Conservation (phyloP, 2,888 invertebrate species). For the Thereva nobilitata region DNA sequence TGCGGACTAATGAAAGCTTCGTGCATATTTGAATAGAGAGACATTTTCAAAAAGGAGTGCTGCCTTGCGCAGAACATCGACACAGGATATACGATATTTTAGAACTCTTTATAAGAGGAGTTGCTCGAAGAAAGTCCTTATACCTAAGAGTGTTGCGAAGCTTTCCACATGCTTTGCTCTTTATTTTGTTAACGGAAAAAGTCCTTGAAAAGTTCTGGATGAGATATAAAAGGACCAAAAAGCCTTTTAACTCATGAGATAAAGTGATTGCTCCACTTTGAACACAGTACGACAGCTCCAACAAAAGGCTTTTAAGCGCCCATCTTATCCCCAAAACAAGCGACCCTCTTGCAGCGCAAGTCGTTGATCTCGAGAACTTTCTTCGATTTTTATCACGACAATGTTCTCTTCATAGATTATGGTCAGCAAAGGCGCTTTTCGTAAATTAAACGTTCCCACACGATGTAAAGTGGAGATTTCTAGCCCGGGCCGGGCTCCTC, state of each 20-base stretch:
- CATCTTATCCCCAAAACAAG: slow-evolving; percentile 34
- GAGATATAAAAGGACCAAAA: slow-evolving; percentile 32
- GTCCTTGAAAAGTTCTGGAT: slow-evolving; percentile 26
- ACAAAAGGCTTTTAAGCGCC: slow-evolving; percentile 35
- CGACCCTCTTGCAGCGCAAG: slow-evolving; percentile 34
- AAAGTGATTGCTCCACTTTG: slow-evolving; percentile 35
- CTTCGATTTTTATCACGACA: slow-evolving; percentile 35
- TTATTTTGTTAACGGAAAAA: background rate
- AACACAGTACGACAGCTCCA: slow-evolving; percentile 35
- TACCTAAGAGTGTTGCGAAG: background rate
- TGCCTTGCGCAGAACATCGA: slow-evolving; percentile 2
- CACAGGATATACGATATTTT: too few relatives aligned
- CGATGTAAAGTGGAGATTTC: slow-evolving; percentile 23
- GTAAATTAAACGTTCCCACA: slow-evolving; percentile 33
- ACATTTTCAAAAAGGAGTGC: slow-evolving; percentile 7
- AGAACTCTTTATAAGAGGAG: too few relatives aligned
- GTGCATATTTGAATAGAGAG: slow-evolving; percentile 6
- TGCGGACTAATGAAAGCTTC: slow-evolving; percentile 1
- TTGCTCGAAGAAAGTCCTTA: too few relatives aligned
- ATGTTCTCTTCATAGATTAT: slow-evolving; percentile 34
- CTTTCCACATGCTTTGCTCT: slow-evolving; percentile 17
- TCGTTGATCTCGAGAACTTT: slow-evolving; percentile 35
- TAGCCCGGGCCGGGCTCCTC: slow-evolving; percentile 16
- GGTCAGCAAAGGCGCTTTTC: slow-evolving; percentile 34
- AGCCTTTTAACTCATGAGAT: slow-evolving; percentile 31